Evolutionary conservation across 1,140 invertebrate genomes (phyloP), one percentile per base, ranked within the genome.

Genomic region (Tribolium castaneum): DNA sequence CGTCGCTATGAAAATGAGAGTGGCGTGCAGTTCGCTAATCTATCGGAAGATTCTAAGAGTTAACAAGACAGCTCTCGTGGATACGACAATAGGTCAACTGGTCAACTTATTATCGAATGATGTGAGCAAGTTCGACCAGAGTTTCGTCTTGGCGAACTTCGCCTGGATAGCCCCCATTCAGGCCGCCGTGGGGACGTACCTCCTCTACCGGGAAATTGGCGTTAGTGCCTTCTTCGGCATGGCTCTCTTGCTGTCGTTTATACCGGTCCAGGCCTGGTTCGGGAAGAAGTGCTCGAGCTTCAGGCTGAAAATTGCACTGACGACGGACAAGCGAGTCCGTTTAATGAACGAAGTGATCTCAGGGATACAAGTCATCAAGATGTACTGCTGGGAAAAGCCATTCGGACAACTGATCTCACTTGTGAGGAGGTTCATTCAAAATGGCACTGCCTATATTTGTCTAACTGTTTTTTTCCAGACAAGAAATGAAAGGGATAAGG

Each of bases 91-190:
- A 25, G 96, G 96, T 6, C 93, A 98, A 88, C 93, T 98, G 84
- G 93, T 98, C n/a, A 98, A 98, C 88, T 89, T 98, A 6, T 88
- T 98, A 80, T 96, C 96, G n/a, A 98, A 97, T 85, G 96, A 98
- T 85, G 92, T 94, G 70, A 92, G 91, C 62, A 86, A 87, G 62
- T 90, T 90, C 75, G 89, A 90, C 56, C 80, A 82, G 54, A 49
- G 86, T 0, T 88, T 89, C 50, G 9, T 86, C 34, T 77, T 84
- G 12, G 74, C 88, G 5, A 89, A 89, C 82, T 89, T 87, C 30
- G 80, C 89, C 73, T 90, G 88, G 88, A 85, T 90, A 9, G 90
- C 91, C 49, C 92, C 92, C 1, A 84, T 92, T 9, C 91, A 93
- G 82, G 86, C 78, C 4, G 78, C 66, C 19, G 50, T 88, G 7